A percentile compares a stretch with the other conserved stretches of the same genome.
Conservation (phyloP, 2,888 invertebrate species). For the Clostera curtula region DNA sequence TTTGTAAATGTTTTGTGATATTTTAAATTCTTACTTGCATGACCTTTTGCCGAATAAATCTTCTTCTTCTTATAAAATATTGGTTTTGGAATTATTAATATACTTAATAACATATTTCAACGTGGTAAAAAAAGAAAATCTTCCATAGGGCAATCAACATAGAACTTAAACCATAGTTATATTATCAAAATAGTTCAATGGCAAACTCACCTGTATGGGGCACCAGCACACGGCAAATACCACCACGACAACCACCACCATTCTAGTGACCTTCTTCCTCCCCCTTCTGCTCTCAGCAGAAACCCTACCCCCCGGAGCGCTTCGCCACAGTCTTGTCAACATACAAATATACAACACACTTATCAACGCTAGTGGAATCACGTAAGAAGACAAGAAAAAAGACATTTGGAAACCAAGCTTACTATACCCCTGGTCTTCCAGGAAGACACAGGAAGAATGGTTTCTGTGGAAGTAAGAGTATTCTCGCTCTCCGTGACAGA, state of each 20-base stretch:
- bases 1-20: no score
- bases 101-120: no score
- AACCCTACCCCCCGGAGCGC: slow-evolving; percentile 85
- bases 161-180: no score
- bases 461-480: slow-evolving; percentile 78
- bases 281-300: slow-evolving; percentile 88
- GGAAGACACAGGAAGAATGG: slow-evolving; percentile 81
- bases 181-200: background rate
- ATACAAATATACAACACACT: slow-evolving; percentile 92
- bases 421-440: slow-evolving; percentile 77
- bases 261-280: slow-evolving; percentile 90
- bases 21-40: no score
- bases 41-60: no score
- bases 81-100: no score
- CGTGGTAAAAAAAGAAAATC: no score
- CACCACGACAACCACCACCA: slow-evolving; percentile 93
- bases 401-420: slow-evolving; percentile 81
- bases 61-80: no score
- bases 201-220: slow-evolving; percentile 86
- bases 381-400: slow-evolving; percentile 92
- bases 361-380: slow-evolving; percentile 89
- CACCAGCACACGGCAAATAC: slow-evolving; percentile 96
- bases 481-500: slow-evolving; percentile 84
- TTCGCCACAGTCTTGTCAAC: slow-evolving; percentile 90
- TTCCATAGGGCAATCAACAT: no score